Evolutionary conservation across 2,113 vertebrate species (phyloP).

Genomic region (Rhinichthys klamathensis): DNA sequence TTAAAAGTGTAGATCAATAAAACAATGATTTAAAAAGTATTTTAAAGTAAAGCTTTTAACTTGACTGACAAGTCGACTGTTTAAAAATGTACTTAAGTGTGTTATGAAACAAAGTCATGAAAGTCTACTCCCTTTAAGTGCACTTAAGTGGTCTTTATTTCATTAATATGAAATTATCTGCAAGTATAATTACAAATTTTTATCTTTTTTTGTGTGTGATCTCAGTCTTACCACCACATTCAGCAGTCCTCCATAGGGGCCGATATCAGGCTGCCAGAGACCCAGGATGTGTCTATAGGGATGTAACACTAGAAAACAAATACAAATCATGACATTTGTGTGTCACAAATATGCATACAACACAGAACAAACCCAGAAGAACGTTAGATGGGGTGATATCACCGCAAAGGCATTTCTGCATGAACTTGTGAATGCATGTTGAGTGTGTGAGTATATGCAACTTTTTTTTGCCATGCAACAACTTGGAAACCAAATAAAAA

Average conservation of each 20-base stretch:
- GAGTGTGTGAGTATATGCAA: conserved; percentile 9
- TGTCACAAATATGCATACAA: conserved; percentile 33
- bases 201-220: conserved; percentile 20
- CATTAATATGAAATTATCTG: no score
- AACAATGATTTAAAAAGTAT: no score
- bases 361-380: conserved; percentile 19
- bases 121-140: no score
- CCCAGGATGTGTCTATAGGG: conserved; percentile 94
- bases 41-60: no score
- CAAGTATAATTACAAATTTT: no score
- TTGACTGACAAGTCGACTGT: no score
- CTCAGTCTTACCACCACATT: conserved; percentile 90
- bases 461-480: conserved; percentile 6
- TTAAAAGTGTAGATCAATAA: no score
- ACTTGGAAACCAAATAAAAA: background rate
- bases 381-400: background rate
- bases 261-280: conserved; percentile 98
- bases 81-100: no score
- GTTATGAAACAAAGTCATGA: no score
- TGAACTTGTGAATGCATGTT: background rate
- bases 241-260: conserved; percentile 95
- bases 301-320: conserved; percentile 85
- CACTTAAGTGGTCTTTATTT: no score
- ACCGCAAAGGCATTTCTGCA: background rate
- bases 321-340: background rate